Evolutionary conservation across 2,888 invertebrate species (phyloP), one percentile per base, ranked within the genome.

Genomic region (Thymelicus sylvestris): DNA sequence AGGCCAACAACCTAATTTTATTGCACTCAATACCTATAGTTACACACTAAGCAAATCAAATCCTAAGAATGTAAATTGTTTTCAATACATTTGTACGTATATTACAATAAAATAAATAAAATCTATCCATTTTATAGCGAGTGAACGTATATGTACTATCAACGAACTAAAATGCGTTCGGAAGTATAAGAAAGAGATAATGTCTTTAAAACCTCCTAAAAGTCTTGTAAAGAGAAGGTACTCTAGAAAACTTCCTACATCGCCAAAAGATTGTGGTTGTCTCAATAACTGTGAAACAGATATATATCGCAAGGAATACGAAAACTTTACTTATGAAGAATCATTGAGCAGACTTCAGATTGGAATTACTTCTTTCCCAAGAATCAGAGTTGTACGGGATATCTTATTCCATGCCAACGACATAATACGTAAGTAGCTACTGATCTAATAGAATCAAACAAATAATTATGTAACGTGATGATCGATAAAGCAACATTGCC

Each of bases 361-460:
- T 15, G 95, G 95, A 59, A 93, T 97, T 57, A 94, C 94, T 50
- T 94, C 95, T 59, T 96, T 96, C 83, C 96, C 96, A 0, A 95
- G 95, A 87, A 95, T 96, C 84, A 93, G 96, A 77, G 87, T 96
- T 60, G 94, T 95, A 73, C 92, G 96, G 60, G 96, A 96, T 78
- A 94, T 96, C 1, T 94, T 97, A 64, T 96, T 96, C 82, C 96
- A 96, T 74, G 95, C 96, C 78, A 94, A 95, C 6, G 97, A 97
- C 85, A 94, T 97, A 55, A 83, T 97, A 78, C 95, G 97, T 97
- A 88, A 89, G 92, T 70, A 59, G 0, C 13, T 6, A 24, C n/a
- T n/a, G 6, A 8, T 10, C 8, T 0, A 59, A 19, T 2, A 19
- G 19, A 19, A 19, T 19, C 19, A 19, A 19, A 19, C 19, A 19